Conservation (phyloP, 2,888 invertebrate species). For the Reticulitermes lucifugus region DNA sequence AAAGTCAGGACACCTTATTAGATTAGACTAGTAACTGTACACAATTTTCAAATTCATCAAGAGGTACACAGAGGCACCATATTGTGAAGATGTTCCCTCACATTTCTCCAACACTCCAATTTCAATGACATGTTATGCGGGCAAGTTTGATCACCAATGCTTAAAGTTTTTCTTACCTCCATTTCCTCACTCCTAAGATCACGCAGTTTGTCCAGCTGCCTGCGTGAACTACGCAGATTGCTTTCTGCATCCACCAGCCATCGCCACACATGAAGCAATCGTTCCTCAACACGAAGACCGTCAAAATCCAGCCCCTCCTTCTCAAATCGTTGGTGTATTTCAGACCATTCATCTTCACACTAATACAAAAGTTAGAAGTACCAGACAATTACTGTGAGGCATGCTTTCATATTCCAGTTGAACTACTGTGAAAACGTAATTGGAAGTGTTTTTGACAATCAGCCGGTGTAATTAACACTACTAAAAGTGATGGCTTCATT, state of each 20-base stretch:
- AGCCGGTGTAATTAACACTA: background rate
- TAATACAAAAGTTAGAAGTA: constrained; percentile 45
- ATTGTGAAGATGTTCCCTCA: no score
- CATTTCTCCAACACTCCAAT: no score
- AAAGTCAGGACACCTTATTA: no score
- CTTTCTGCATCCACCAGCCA: constrained; percentile 64
- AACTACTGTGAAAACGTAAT: background rate
- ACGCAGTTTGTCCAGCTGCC: constrained; percentile 62
- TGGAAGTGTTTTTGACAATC: background rate
- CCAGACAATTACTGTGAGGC: background rate
- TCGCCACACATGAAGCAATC: constrained; percentile 62
- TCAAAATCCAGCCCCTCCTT: constrained; percentile 62
- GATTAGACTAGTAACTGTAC: no score
- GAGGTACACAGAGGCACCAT: no score
- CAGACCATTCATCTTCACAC: constrained; percentile 62
- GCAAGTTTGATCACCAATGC: no score
- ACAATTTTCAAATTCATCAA: no score
- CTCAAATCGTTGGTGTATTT: constrained; percentile 60
- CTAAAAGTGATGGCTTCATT: background rate
- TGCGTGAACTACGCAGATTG: constrained; percentile 61
- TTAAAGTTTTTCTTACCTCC: constrained; percentile 57
- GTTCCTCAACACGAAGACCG: constrained; percentile 58
- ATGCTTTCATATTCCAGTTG: background rate
- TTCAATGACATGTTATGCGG: no score
- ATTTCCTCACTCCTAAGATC: constrained; percentile 62